Base-by-base conservation (phyloP, 2,888 invertebrate species). In the Caenorhabditis japonica region DNA sequence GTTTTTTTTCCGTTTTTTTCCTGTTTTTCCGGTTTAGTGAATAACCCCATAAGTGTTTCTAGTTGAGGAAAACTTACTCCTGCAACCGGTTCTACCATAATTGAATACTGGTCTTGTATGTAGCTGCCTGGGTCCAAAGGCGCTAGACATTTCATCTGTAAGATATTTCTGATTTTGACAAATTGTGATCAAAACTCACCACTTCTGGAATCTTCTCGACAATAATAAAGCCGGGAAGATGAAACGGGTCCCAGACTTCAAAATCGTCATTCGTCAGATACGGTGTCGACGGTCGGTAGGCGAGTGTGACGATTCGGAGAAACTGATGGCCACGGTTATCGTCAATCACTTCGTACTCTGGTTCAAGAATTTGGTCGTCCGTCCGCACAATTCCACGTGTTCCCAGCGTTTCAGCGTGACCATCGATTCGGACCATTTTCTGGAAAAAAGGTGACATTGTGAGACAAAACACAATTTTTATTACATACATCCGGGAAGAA, bases 1-100 rank as follows among this genome's bases (percentile, higher is more conserved):
- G n/a, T n/a, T n/a, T n/a, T n/a, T n/a, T n/a, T n/a, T n/a, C n/a
- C n/a, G n/a, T n/a, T n/a, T n/a, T n/a, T n/a, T n/a, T n/a, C n/a
- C n/a, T n/a, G n/a, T n/a, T n/a, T n/a, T n/a, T n/a, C n/a, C n/a
- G n/a, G n/a, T n/a, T n/a, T n/a, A n/a, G n/a, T n/a, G n/a, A n/a
- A n/a, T n/a, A n/a, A n/a, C n/a, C n/a, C n/a, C n/a, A n/a, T n/a
- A n/a, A n/a, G n/a, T n/a, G n/a, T n/a, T n/a, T n/a, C n/a, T n/a
- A n/a, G n/a, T n/a, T n/a, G n/a, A n/a, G n/a, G n/a, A 12, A 27
- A 12, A 68, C 66, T 58, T 8, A 68, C 66, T 17, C 68, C 68
- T 7, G 68, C 59, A 1, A 68, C 10, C 1, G 68, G 68, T 19
- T 68, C 68, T 3, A 59, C 25, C 2, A 47, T 30, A 0, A 27